A percentile compares a stretch with the other conserved stretches of the same genome.
Conservation (phyloP, 2,888 invertebrate genomes). For the Torymus tubicola region DNA sequence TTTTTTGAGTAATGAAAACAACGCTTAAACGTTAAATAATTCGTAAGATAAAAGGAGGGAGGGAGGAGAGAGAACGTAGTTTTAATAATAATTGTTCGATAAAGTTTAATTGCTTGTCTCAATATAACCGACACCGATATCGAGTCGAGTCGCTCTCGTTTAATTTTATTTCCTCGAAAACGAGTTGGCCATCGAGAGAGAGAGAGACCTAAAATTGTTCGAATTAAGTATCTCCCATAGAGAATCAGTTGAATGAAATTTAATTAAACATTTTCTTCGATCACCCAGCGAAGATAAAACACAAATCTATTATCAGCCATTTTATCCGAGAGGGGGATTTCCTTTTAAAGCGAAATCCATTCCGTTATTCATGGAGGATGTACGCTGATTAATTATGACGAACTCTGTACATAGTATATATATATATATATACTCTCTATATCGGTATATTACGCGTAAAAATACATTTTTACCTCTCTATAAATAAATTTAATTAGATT, state of each 20-base stretch:
- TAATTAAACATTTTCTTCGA: conserved; percentile 53
- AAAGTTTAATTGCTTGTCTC: conserved; percentile 7
- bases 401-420: conserved; percentile 16
- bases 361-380: conserved; percentile 17
- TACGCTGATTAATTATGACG: conserved; percentile 42
- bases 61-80: background rate
- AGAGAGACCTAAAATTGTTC: conserved; percentile 11
- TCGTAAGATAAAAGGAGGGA: conserved; percentile 1
- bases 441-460: conserved; percentile 9
- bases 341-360: conserved; percentile 15
- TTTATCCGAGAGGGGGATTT: conserved; percentile 21
- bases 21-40: no score
- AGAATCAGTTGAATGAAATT: conserved; percentile 42
- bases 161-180: conserved; percentile 38
- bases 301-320: conserved; percentile 32
- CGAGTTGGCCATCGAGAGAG: conserved; percentile 18
- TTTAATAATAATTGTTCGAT: conserved; percentile 8
- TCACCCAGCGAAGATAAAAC: conserved; percentile 34
- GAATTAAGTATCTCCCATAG: conserved; percentile 8
- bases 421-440: no score
- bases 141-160: background rate
- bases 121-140: conserved; percentile 3
- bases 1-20: no score
- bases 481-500: conserved; percentile 44
- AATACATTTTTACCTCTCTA: background rate